These are phyloP conservation scores for Microtus pennsylvanicus DNA, from an alignment of 2,113 vertebrate genomes.

Conservation along the genomic window DNA sequence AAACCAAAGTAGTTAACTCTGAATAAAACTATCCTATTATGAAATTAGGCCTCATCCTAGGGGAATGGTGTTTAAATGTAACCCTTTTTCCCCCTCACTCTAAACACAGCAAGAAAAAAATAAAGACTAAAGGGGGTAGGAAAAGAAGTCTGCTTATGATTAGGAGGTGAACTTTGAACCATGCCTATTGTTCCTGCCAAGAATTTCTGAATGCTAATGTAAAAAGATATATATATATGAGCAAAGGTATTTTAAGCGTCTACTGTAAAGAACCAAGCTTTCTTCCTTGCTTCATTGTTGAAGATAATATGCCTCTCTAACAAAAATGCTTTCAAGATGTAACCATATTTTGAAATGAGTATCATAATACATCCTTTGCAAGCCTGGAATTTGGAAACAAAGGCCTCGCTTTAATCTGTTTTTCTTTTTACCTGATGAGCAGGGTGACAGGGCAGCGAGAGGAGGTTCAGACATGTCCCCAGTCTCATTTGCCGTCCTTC, in stretches of 20 bases:
- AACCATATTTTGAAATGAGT: slow-evolving; percentile 79
- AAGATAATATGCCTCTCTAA: slow-evolving; percentile 78
- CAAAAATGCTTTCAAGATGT: slow-evolving; percentile 83
- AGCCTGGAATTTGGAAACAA: slow-evolving; percentile 85
- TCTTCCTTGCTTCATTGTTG: slow-evolving; percentile 68
- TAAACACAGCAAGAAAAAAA: background rate
- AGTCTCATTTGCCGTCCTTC: slow-evolving; percentile 76
- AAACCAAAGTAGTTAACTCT: slow-evolving; percentile 83
- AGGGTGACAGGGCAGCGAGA: slow-evolving; percentile 66
- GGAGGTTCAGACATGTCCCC: slow-evolving; percentile 84
- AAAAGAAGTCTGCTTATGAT: slow-evolving; percentile 87
- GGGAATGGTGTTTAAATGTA: slow-evolving; percentile 71
- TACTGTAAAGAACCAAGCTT: slow-evolving; percentile 62
- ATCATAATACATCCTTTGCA: slow-evolving; percentile 77
- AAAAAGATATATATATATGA: slow-evolving; percentile 70
- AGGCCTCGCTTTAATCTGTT: slow-evolving; percentile 80
- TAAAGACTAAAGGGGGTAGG: slow-evolving; percentile 2
- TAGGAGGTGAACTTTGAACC: slow-evolving; percentile 87
- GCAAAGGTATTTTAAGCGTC: slow-evolving; percentile 78
- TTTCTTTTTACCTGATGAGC: slow-evolving; percentile 79
- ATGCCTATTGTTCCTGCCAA: slow-evolving; percentile 83
- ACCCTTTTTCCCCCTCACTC: background rate
- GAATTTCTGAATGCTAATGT: slow-evolving; percentile 81
- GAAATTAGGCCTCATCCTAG: slow-evolving; percentile 81
- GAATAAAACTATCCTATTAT: slow-evolving; percentile 83